A percentile compares a stretch with the other conserved stretches of the same genome.
Evolutionary conservation across 1,140 invertebrate species (phyloP).

Genomic region (Calephelis nemesis): DNA sequence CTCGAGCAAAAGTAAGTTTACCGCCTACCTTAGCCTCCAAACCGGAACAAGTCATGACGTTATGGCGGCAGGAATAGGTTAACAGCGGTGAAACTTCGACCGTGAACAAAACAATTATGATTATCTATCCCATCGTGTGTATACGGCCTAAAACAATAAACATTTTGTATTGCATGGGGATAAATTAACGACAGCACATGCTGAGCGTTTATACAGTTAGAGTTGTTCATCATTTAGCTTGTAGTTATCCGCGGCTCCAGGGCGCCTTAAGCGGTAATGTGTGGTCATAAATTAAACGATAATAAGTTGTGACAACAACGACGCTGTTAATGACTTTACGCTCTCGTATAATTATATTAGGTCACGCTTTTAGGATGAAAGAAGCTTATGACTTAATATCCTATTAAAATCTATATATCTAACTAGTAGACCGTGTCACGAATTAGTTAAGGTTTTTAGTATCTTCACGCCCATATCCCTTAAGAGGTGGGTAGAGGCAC

Average conservation of each 20-base stretch:
- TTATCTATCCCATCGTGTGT: background rate
- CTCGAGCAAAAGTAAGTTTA: too few relatives aligned
- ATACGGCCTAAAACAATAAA: conserved; percentile 48
- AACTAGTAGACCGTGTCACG: too few relatives aligned
- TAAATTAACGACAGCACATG: conserved; percentile 64
- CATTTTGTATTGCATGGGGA: conserved; percentile 51
- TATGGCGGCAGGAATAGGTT: too few relatives aligned
- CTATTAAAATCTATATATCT: background rate
- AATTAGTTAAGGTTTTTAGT: too few relatives aligned
- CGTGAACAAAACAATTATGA: too few relatives aligned
- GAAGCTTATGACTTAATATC: conserved; percentile 4
- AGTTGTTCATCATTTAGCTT: conserved; percentile 46
- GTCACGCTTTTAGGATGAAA: conserved; percentile 26
- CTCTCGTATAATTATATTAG: conserved; percentile 25
- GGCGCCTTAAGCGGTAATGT: conserved; percentile 68
- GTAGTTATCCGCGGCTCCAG: conserved; percentile 45
- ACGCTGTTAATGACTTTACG: conserved; percentile 61
- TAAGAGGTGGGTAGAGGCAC: too few relatives aligned
- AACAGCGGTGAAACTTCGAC: too few relatives aligned
- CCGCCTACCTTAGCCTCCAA: too few relatives aligned
- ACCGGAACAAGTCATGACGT: too few relatives aligned
- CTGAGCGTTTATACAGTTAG: conserved; percentile 46
- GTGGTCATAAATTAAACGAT: conserved; percentile 74
- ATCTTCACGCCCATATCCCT: too few relatives aligned
- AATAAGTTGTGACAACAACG: conserved; percentile 73